Evolutionary conservation across 2,888 invertebrate genomes (phyloP).

Genomic region (Luperina nickerlii): DNA sequence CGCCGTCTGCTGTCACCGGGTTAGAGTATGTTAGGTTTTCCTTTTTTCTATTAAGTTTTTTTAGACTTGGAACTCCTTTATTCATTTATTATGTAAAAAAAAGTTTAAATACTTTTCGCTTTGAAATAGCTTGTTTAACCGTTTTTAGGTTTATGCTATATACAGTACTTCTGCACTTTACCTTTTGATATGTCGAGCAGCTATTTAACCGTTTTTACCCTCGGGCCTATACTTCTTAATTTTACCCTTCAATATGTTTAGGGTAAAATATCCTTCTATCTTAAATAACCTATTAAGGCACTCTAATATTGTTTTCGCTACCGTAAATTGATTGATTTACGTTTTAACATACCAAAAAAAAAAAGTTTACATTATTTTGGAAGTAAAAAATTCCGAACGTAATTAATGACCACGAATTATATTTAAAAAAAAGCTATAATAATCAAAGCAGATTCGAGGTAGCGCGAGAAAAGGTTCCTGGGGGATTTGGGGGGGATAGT

Average conservation of each 20-base stretch:
- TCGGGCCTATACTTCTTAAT: not conserved
- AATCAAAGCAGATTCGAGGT: not conserved
- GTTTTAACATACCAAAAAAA: not conserved
- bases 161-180: too few relatives aligned
- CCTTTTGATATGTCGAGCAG: too few relatives aligned
- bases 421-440: not conserved
- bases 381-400: not conserved
- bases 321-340: not conserved
- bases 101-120: constrained; percentile 35
- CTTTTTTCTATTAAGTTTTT: constrained; percentile 41
- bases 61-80: constrained; percentile 33
- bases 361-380: not conserved
- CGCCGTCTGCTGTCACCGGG: not conserved
- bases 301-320: not conserved
- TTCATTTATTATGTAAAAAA: constrained; percentile 43
- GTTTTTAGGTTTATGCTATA: not conserved
- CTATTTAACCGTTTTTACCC: constrained; percentile 6
- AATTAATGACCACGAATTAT: not conserved
- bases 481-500: not conserved
- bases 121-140: constrained; percentile 9
- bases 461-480: not conserved
- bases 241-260: constrained; percentile 9
- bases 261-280: constrained; percentile 1
- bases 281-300: not conserved
- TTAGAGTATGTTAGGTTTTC: constrained; percentile 21